Evolutionary conservation across 2,888 invertebrate genomes (phyloP).

Genomic region (Pyrgus malvae): DNA sequence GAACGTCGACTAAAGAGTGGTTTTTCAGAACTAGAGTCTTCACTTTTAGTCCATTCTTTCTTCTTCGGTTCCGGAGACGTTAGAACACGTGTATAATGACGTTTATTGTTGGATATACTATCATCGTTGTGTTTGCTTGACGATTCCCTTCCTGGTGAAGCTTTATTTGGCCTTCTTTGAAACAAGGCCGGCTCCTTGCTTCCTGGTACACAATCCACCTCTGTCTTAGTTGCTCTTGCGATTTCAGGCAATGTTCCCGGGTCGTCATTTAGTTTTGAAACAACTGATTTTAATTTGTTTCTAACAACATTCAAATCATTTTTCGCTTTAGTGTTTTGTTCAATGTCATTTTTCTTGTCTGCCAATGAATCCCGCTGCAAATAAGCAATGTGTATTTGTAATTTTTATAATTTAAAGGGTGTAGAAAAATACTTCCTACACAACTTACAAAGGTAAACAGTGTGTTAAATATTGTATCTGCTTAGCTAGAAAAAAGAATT

Average conservation of each 20-base stretch:
- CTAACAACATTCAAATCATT: slow-evolving; percentile 55
- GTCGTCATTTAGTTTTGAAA: slow-evolving; percentile 42
- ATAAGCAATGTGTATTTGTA: not conserved
- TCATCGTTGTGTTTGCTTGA: slow-evolving; percentile 30
- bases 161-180: slow-evolving; percentile 63
- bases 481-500: too few species aligned
- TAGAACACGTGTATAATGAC: slow-evolving; percentile 65
- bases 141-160: slow-evolving; percentile 35
- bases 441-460: too few species aligned
- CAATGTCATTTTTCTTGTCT: slow-evolving; percentile 33
- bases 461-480: too few species aligned
- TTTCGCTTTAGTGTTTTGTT: slow-evolving; percentile 35
- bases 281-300: slow-evolving; percentile 60
- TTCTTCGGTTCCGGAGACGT: slow-evolving; percentile 57
- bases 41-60: slow-evolving; percentile 41
- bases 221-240: slow-evolving; percentile 56
- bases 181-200: slow-evolving; percentile 71
- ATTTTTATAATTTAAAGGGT: too few species aligned
- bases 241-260: slow-evolving; percentile 65
- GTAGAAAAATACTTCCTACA: too few species aligned
- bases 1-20: slow-evolving; percentile 55
- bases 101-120: slow-evolving; percentile 38
- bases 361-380: slow-evolving; percentile 53
- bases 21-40: slow-evolving; percentile 39
- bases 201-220: slow-evolving; percentile 57